These are phyloP conservation scores for Goniozus legneri DNA, from an alignment of 1,140 invertebrate species.

Conservation along the genomic window DNA sequence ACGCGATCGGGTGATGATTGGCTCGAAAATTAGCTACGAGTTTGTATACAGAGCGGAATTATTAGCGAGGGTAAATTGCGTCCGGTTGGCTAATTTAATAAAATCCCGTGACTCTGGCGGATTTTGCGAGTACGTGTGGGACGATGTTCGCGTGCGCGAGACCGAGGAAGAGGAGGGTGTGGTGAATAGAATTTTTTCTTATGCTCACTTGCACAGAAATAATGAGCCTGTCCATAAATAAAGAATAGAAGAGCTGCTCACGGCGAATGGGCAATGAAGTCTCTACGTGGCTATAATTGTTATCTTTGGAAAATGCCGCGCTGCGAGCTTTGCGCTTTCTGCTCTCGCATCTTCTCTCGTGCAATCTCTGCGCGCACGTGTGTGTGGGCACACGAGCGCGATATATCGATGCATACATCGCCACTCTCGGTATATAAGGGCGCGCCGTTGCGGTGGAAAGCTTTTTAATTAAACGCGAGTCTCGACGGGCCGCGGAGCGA, in stretches of 20 bases:
- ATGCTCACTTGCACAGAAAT: slow-evolving; percentile 55
- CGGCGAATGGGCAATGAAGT: slow-evolving; percentile 50
- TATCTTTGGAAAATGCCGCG: slow-evolving; percentile 36
- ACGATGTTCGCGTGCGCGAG: background rate
- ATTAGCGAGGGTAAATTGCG: too few relatives aligned
- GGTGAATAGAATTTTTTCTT: slow-evolving; percentile 48
- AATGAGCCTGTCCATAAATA: slow-evolving; percentile 55
- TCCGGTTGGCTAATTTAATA: slow-evolving; percentile 28
- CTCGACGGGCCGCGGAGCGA: slow-evolving; percentile 19
- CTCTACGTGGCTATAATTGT: slow-evolving; percentile 50
- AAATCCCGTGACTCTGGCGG: slow-evolving; percentile 26
- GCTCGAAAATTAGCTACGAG: too few relatives aligned
- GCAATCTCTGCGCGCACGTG: too few relatives aligned
- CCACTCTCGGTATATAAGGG: background rate
- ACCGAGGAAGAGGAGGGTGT: background rate
- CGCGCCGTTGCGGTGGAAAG: slow-evolving; percentile 27
- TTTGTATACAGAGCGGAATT: too few relatives aligned
- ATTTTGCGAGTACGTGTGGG: slow-evolving; percentile 14
- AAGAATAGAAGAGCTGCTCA: slow-evolving; percentile 44
- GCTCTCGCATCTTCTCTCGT: too few relatives aligned
- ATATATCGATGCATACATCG: background rate
- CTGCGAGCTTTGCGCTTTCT: slow-evolving; percentile 30
- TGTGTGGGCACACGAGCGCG: too few relatives aligned
- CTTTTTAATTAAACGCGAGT: slow-evolving; percentile 53
- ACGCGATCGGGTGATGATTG: too few relatives aligned